phyloP scores from a whole-genome alignment of 2,113 vertebrate genomes.

The Apaloderma vittatum region DNA sequence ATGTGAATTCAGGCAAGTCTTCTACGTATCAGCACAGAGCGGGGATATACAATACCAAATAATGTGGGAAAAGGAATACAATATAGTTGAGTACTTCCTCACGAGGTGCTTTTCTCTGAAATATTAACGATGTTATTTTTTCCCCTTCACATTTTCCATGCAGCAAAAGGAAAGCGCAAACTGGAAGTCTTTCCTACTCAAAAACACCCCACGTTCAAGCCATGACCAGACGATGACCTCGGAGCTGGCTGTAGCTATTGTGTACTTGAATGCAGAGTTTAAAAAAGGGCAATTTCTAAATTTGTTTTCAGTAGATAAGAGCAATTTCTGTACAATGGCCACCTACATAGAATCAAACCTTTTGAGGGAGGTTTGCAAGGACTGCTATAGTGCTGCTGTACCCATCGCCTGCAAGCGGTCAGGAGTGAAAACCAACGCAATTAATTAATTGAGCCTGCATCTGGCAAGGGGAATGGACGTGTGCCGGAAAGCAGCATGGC shows the following conservation, averaged over 20 bases:
- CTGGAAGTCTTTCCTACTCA: background rate
- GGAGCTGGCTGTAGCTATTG: constrained; percentile 34
- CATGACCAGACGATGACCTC: constrained; percentile 56
- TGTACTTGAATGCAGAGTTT: constrained; percentile 33
- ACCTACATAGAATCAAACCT: constrained; percentile 15
- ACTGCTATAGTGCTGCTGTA: background rate
- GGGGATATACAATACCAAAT: background rate
- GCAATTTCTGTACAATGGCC: constrained; percentile 33
- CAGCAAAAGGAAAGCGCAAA: constrained; percentile 15
- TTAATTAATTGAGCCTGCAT: background rate
- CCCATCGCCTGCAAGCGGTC: constrained; percentile 23
- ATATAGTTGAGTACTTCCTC: background rate
- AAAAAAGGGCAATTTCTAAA: constrained; percentile 60
- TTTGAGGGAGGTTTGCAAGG: background rate
- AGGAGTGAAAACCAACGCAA: constrained; percentile 21
- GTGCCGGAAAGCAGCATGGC: background rate
- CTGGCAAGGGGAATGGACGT: background rate
- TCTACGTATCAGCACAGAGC: background rate
- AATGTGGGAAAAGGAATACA: background rate
- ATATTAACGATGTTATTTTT: constrained; percentile 33
- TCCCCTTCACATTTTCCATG: background rate
- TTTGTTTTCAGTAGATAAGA: constrained; percentile 63
- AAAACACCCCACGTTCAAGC: background rate
- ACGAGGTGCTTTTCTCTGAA: background rate
- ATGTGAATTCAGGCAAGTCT: background rate